Evolutionary conservation across 2,113 vertebrate species (phyloP).

Genomic region (Candoia aspera): DNA sequence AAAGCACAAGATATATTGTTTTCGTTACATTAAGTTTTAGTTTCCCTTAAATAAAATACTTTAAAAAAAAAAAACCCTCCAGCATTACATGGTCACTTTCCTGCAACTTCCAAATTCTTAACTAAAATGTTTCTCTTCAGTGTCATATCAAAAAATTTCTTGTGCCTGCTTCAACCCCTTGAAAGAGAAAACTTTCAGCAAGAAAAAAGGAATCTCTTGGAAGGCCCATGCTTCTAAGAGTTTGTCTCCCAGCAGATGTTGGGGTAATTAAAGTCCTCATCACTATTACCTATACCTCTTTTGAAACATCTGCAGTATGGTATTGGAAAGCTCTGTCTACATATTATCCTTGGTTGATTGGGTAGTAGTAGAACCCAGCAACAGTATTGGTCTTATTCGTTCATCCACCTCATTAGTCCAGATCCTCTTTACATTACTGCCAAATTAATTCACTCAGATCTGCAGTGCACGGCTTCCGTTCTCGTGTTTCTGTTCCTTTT

Average conservation of each 20-base stretch:
- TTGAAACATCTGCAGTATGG: not conserved
- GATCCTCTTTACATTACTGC: not conserved
- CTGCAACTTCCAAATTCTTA: not conserved
- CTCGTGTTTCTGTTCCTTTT: not conserved
- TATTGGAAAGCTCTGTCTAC: not conserved
- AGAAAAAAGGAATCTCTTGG: not conserved
- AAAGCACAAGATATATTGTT: not conserved
- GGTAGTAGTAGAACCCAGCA: not conserved
- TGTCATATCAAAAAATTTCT: not conserved
- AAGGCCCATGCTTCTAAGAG: not conserved
- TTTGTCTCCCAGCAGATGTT: not conserved
- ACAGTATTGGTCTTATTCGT: not conserved
- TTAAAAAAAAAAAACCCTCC: not conserved
- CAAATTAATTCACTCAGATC: not conserved
- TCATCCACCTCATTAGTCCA: not conserved
- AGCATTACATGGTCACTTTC: not conserved
- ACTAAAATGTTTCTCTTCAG: not conserved
- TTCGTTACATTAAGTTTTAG: not conserved
- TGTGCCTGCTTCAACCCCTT: not conserved
- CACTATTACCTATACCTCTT: not conserved
- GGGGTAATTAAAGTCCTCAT: not conserved
- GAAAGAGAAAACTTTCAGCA: not conserved
- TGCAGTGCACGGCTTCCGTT: not conserved
- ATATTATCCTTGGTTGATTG: not conserved
- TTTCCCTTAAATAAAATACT: not conserved